Base-by-base conservation (phyloP, 2,888 invertebrate genomes). In the Drosophila birchii region DNA sequence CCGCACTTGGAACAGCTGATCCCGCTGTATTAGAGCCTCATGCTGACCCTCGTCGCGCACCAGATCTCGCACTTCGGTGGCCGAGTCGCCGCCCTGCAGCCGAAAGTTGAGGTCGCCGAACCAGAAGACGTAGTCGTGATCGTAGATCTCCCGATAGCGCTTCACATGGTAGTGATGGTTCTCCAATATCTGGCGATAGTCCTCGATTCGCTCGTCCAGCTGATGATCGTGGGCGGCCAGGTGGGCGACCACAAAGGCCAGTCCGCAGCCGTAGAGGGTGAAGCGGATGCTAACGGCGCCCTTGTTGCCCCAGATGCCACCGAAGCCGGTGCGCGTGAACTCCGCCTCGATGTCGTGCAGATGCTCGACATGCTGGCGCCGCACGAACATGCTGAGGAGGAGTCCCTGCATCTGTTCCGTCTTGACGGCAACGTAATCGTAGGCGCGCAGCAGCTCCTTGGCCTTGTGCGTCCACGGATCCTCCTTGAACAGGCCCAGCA, bases 271-370 rank as follows among this genome's bases (percentile, higher is more conserved):
- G 90, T 97, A 97, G 38, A 98, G 94, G 86, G 96, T 96, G 89
- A 98, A 94, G 67, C 98, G 94, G 59, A 98, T 94, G 90, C 97
- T 97, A 1, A 98, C 97, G 5, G 97, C 98, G 23, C 98, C 98
- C 94, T 99, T 99, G 93, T 98, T 98, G 34, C 98, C 99, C 98
- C 98, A 98, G 93, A 97, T 95, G 62, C 98, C 98, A 34, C 96
- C 96, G 73, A 98, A 94, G 3, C 98, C 98, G 62, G 98, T 98
- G 86, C 96, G 95, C 0, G 98, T 98, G 83, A 96, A 97, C 90
- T 96, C 96, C 3, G 96, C 95, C 91, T 98, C 97, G 61, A 98
- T 95, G 87, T 97, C 96, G 76, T 97, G 94, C 51, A 98, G 92
- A 93, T 96, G 96, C n/a, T 95, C 93, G 6, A 98, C 93, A 93